phyloP scores from a whole-genome alignment of 2,113 vertebrate genomes.

The Erythrolamprus reginae region DNA sequence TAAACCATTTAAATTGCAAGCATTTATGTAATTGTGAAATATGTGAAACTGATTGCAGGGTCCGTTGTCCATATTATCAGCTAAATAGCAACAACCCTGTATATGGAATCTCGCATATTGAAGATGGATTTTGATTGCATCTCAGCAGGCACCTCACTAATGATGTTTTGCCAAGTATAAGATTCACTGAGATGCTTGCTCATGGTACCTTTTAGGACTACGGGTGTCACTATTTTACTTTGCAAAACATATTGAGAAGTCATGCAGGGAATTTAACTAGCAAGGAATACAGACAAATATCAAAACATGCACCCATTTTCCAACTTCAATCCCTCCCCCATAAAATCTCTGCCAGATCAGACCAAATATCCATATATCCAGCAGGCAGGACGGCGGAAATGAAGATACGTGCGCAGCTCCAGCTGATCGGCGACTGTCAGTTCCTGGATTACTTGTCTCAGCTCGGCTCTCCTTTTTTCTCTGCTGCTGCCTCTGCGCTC shows the following conservation, averaged over 20 bases:
- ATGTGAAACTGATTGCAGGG: neutral
- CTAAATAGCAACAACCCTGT: slow-evolving; percentile 14
- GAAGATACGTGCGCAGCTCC: too few relatives aligned
- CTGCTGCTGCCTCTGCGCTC: too few relatives aligned
- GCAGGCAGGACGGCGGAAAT: too few relatives aligned
- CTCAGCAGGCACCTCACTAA: slow-evolving; percentile 21
- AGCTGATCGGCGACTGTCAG: too few relatives aligned
- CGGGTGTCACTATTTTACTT: neutral
- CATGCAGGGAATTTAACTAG: neutral
- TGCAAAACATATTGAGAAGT: neutral
- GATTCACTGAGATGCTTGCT: neutral
- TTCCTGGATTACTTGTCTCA: too few relatives aligned
- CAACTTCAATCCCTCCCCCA: too few relatives aligned
- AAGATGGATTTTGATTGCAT: slow-evolving; percentile 2
- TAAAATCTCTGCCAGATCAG: neutral
- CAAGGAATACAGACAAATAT: neutral
- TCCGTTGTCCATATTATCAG: neutral
- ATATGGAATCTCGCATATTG: slow-evolving; percentile 9
- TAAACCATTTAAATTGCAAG: neutral
- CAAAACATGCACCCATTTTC: neutral
- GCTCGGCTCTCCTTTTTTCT: too few relatives aligned
- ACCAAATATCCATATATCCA: neutral
- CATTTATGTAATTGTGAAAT: slow-evolving; percentile 38
- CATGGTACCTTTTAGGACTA: neutral
- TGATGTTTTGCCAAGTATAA: neutral